Conservation (phyloP, 2,797 vertebrate species). For the Percopsis omiscomaycus region DNA sequence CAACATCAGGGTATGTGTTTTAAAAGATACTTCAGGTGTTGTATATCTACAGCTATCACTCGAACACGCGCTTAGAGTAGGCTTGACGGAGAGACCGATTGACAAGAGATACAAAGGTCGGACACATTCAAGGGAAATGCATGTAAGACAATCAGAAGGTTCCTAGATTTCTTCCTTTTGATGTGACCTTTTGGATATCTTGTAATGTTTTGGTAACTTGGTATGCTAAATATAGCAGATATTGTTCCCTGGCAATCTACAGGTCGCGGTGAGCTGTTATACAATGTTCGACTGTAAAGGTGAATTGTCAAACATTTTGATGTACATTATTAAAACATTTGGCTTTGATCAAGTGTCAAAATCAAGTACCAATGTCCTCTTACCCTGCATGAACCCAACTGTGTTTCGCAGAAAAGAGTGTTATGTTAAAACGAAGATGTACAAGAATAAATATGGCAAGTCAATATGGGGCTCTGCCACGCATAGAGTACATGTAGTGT, state of each 20-base stretch:
- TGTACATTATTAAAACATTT: conserved; percentile 54
- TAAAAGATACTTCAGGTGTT: conserved; percentile 53
- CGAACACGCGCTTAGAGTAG: conserved; percentile 28
- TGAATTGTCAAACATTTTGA: conserved; percentile 9
- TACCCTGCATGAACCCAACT: conserved; percentile 64
- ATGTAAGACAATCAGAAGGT: conserved; percentile 72
- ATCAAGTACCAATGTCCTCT: conserved; percentile 57
- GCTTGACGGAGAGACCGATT: conserved; percentile 14
- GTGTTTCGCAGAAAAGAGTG: conserved; percentile 56
- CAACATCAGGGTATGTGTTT: conserved; percentile 11
- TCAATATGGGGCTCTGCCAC: conserved; percentile 57
- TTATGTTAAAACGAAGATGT: conserved; percentile 33
- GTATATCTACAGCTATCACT: conserved; percentile 19
- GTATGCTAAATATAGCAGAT: conserved; percentile 33
- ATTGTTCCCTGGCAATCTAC: conserved; percentile 50
- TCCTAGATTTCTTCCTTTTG: conserved; percentile 47
- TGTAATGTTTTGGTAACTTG: conserved; percentile 43
- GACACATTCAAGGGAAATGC: conserved; percentile 48
- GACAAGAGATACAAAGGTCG: conserved; percentile 29
- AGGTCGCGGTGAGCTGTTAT: conserved; percentile 54
- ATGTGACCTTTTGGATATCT: conserved; percentile 39
- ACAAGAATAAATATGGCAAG: conserved; percentile 50
- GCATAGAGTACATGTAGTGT: conserved; percentile 67
- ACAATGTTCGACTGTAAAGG: conserved; percentile 56
- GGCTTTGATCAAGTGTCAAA: conserved; percentile 56